A percentile compares a stretch with the other conserved stretches of the same genome.
Conservation (phyloP, 1,140 invertebrate species). For the Nebria ingens region DNA sequence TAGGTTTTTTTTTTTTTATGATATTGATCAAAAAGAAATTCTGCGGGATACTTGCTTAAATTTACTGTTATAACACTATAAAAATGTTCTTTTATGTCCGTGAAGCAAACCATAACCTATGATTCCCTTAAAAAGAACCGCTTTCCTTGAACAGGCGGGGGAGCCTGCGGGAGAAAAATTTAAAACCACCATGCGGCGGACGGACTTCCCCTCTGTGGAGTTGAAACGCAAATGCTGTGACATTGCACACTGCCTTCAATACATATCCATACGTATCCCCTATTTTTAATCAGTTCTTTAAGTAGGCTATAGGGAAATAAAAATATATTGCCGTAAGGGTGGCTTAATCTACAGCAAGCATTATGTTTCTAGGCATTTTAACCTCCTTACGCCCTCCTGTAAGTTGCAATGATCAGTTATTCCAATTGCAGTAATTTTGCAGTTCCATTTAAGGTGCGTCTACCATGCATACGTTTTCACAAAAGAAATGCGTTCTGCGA, state of each 20-base stretch:
- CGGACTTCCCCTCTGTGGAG: background rate
- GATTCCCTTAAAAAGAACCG: too few relatives aligned
- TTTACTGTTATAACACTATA: background rate
- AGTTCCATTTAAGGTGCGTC: conserved; percentile 19
- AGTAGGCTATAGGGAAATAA: conserved; percentile 36
- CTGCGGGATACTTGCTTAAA: too few relatives aligned
- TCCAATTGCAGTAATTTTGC: conserved; percentile 34
- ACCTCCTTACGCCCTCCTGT: conserved; percentile 18
- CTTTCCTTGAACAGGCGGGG: too few relatives aligned
- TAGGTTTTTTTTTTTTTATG: too few relatives aligned
- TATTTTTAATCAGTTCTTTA: conserved; percentile 34
- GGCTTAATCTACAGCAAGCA: conserved; percentile 15
- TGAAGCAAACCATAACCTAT: background rate
- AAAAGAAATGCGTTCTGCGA: background rate
- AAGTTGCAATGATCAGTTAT: conserved; percentile 32
- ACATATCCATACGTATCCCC: conserved; percentile 30
- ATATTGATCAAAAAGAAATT: too few relatives aligned
- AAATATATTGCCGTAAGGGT: conserved; percentile 31
- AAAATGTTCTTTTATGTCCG: background rate
- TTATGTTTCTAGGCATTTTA: background rate
- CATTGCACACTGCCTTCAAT: conserved; percentile 4
- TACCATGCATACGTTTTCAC: background rate
- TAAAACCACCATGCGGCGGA: background rate
- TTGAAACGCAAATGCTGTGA: conserved; percentile 3
- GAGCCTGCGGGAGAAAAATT: background rate